phyloP scores from a whole-genome alignment of 2,888 invertebrate species.

The Pristionchus fissidentatus region DNA sequence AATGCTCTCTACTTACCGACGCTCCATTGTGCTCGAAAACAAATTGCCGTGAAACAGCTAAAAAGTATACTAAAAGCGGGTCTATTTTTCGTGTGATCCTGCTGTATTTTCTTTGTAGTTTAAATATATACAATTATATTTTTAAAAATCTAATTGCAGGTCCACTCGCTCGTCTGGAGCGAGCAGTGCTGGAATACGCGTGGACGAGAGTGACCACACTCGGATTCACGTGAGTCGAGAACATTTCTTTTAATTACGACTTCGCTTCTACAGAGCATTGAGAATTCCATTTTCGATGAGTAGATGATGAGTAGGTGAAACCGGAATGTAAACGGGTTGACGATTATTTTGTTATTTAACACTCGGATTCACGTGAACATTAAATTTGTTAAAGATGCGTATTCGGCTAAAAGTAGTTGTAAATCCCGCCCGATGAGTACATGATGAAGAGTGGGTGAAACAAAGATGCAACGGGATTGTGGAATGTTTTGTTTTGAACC shows the following conservation, averaged over 20 bases:
- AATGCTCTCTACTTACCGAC: neutral
- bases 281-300: too few relatives aligned
- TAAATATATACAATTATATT: neutral
- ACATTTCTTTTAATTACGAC: conserved; percentile 29
- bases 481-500: neutral
- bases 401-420: too few relatives aligned
- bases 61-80: neutral
- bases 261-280: too few relatives aligned
- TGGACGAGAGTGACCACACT: conserved; percentile 57
- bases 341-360: too few relatives aligned
- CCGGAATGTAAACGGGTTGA: too few relatives aligned
- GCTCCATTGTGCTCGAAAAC: neutral
- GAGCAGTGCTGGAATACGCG: conserved; percentile 60
- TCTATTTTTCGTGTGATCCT: neutral
- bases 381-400: too few relatives aligned
- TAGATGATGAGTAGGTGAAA: too few relatives aligned
- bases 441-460: too few relatives aligned
- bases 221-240: conserved; percentile 55
- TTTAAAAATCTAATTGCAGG: conserved; percentile 49
- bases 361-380: too few relatives aligned
- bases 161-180: conserved; percentile 55
- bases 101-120: neutral
- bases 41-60: neutral
- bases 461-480: too few relatives aligned
- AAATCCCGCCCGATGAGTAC: too few relatives aligned